Evolutionary conservation across 2,113 vertebrate genomes (phyloP), one percentile per base, ranked within the genome.

Genomic region (Orcinus orca): DNA sequence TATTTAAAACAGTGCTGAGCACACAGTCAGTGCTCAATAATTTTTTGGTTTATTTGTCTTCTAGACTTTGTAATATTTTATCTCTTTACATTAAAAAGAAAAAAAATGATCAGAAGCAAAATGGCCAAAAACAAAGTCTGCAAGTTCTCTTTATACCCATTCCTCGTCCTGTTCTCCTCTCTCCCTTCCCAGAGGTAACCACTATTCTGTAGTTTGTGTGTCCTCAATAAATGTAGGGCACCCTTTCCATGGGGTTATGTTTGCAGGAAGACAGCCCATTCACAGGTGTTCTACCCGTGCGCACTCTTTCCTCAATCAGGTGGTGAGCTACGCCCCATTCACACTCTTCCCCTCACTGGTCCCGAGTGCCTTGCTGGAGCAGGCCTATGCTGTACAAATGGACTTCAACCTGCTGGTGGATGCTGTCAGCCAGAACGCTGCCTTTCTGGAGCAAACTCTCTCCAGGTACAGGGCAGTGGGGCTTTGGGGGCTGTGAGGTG

Each of bases 321-420:
- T 99, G 97, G 99, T 99, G 98, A 99, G 98, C 90, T 99, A 99
- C 0, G 99, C 99, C 1, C 99, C 99, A 0, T 99, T 99, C 97
- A 99, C 99, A 0, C 98, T 99, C 90, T 99, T 99, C 76, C 99
- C 99, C 0, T 99, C 99, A 0, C 97, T 98, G 0, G 99, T 99
- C n/a, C 99, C 99, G 0, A 96, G 68, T 58, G 93, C 81, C 26
- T 96, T 99, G 31, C 99, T 99, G 97, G 97, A 99, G 2, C 99
- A 99, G 98, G 99, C 99, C 1, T 98, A 99, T 1, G 98, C 98
- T 4, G 99, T 99, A 29, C 99, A 99, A 97, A 99, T 98, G 38
- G 99, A 99, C 90, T 99, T 99, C 97, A 99, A 99, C 96, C 97
- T 98, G 7, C 98, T 99, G 77, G 99, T 99, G 97, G 99, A 99